Conservation (phyloP, 2,113 vertebrate species). For the Arothron firmamentum region DNA sequence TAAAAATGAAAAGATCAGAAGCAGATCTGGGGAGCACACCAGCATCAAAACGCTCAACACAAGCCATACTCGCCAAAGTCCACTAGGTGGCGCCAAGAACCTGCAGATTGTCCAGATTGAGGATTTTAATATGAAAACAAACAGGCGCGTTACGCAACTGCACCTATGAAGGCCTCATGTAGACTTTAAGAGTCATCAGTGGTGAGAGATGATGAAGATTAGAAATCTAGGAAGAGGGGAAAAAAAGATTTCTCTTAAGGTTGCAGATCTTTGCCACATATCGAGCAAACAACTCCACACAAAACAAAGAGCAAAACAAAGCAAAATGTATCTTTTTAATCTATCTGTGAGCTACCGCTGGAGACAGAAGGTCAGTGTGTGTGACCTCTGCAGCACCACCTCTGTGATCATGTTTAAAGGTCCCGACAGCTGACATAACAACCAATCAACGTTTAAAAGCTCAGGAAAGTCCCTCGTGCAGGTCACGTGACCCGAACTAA, state of each 20-base stretch:
- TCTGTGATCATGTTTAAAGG: neutral
- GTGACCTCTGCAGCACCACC: too few species aligned
- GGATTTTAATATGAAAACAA: constrained; percentile 3
- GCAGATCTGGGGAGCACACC: too few species aligned
- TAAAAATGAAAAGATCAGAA: too few species aligned
- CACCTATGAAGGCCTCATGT: constrained; percentile 12
- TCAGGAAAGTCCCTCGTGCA: constrained; percentile 5
- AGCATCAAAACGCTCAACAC: too few species aligned
- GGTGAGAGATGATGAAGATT: constrained; percentile 2
- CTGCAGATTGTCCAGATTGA: neutral
- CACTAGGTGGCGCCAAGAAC: constrained; percentile 46
- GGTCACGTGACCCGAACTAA: neutral
- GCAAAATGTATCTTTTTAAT: neutral
- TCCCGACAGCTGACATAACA: constrained; percentile 4
- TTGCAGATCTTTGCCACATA: too few species aligned
- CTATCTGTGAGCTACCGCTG: neutral
- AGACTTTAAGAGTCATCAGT: constrained; percentile 3
- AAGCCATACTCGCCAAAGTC: neutral
- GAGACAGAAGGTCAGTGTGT: too few species aligned
- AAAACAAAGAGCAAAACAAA: neutral
- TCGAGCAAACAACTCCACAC: neutral
- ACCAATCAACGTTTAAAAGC: constrained; percentile 1
- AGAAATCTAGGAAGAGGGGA: constrained; percentile 19
- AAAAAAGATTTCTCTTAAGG: too few species aligned
- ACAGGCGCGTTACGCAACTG: constrained; percentile 17